These are phyloP conservation scores for Dicyrtomina minuta DNA, from an alignment of 2,888 invertebrate species.

Conservation along the genomic window DNA sequence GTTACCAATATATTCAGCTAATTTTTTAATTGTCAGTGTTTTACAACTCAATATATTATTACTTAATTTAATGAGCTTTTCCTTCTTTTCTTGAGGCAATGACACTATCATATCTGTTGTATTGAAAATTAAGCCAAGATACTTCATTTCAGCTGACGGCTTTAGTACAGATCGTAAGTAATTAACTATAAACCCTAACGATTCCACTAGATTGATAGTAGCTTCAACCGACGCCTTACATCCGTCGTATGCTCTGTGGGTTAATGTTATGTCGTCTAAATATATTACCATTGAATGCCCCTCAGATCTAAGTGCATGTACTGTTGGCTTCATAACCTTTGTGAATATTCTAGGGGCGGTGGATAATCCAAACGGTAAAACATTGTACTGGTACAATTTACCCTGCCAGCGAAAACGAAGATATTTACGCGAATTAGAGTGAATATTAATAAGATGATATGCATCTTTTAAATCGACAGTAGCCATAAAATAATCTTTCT, in stretches of 20 bases:
- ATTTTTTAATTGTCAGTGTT: background rate
- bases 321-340: constrained; percentile 30
- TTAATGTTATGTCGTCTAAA: no score
- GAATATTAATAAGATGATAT: no score
- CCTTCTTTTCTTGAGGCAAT: constrained; percentile 1
- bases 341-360: constrained; percentile 33
- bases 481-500: no score
- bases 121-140: constrained; percentile 27
- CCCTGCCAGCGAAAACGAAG: constrained; percentile 31
- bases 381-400: constrained; percentile 14
- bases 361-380: constrained; percentile 34
- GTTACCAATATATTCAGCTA: constrained; percentile 8
- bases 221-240: background rate
- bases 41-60: background rate
- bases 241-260: no score
- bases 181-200: constrained; percentile 12
- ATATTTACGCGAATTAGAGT: constrained; percentile 25
- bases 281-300: constrained; percentile 26
- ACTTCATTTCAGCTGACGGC: background rate
- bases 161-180: background rate
- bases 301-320: constrained; percentile 16
- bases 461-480: no score
- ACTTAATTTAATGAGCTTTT: background rate
- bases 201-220: background rate
- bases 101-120: background rate